Percentiles rank a stretch among this genome's conserved stretches.
Evolutionary conservation across 1,140 invertebrate genomes (phyloP).

Genomic region (Meloidogyne hapla): DNA sequence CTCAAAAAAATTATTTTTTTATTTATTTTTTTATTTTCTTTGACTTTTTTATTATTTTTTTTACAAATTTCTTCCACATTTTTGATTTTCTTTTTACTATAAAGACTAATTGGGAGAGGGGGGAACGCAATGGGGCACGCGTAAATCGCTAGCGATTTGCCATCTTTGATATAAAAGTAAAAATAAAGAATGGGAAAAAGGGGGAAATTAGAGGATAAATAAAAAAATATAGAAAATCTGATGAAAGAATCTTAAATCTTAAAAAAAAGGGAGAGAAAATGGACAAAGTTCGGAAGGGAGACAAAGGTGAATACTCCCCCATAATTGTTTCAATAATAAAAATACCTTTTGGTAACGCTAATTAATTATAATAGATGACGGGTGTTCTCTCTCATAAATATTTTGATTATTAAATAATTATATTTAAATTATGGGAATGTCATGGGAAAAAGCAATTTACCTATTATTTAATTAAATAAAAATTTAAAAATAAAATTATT

Average conservation of each 20-base stretch:
- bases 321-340: neutral
- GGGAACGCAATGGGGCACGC: neutral
- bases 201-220: conserved; percentile 4
- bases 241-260: neutral
- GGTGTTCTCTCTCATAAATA: neutral
- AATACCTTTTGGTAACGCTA: neutral
- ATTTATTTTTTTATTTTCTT: neutral
- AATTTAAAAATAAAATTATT: too few relatives aligned
- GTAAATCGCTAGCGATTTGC: neutral
- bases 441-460: too few relatives aligned
- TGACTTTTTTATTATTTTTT: neutral
- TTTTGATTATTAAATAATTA: neutral
- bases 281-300: neutral
- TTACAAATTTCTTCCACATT: neutral
- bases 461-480: too few relatives aligned
- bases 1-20: neutral
- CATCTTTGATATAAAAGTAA: neutral
- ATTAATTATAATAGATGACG: neutral
- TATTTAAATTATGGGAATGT: neutral
- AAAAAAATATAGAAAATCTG: neutral
- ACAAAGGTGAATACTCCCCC: neutral
- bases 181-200: neutral
- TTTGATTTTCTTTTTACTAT: too few relatives aligned
- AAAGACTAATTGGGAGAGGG: neutral
- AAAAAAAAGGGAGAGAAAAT: neutral